A percentile compares a stretch with the other conserved stretches of the same genome.
Conservation (phyloP, 2,113 vertebrate species). For the Trematocara nigrifrons region DNA sequence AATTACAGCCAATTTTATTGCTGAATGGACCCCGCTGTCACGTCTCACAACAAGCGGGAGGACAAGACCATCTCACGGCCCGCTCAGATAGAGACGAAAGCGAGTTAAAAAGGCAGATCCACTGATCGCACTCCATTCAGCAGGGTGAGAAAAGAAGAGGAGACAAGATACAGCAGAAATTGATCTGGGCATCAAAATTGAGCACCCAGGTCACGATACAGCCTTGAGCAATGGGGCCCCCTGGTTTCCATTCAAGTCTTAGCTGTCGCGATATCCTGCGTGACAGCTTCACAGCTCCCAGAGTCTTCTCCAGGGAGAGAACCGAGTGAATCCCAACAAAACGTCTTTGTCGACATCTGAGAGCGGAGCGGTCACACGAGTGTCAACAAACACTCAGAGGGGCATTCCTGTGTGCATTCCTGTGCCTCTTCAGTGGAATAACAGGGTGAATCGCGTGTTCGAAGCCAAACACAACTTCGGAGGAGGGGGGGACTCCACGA, state of each 20-base stretch:
- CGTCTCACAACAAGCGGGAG: slow-evolving; percentile 68
- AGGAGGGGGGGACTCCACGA: not conserved
- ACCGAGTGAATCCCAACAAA: slow-evolving; percentile 69
- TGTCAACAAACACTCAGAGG: slow-evolving; percentile 64
- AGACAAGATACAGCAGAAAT: slow-evolving; percentile 38
- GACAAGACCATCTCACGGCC: slow-evolving; percentile 68
- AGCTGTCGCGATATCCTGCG: slow-evolving; percentile 48
- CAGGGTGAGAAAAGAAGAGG: slow-evolving; percentile 10
- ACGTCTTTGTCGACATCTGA: slow-evolving; percentile 68
- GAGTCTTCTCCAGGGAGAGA: slow-evolving; percentile 40
- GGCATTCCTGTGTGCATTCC: slow-evolving; percentile 68
- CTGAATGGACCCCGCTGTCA: slow-evolving; percentile 78
- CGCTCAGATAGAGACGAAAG: slow-evolving; percentile 74
- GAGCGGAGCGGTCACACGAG: slow-evolving; percentile 47
- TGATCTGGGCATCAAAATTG: slow-evolving; percentile 63
- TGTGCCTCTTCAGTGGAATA: slow-evolving; percentile 46
- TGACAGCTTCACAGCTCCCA: slow-evolving; percentile 50
- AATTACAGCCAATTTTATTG: slow-evolving; percentile 79
- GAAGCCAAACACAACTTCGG: not conserved
- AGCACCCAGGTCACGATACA: slow-evolving; percentile 63
- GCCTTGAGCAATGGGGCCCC: slow-evolving; percentile 35
- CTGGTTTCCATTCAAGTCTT: slow-evolving; percentile 48
- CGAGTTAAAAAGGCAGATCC: slow-evolving; percentile 45
- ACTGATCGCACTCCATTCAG: slow-evolving; percentile 64
- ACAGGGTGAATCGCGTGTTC: slow-evolving; percentile 24